Evolutionary conservation across 2,888 invertebrate species (phyloP).

Genomic region (Limnephilus marmoratus): DNA sequence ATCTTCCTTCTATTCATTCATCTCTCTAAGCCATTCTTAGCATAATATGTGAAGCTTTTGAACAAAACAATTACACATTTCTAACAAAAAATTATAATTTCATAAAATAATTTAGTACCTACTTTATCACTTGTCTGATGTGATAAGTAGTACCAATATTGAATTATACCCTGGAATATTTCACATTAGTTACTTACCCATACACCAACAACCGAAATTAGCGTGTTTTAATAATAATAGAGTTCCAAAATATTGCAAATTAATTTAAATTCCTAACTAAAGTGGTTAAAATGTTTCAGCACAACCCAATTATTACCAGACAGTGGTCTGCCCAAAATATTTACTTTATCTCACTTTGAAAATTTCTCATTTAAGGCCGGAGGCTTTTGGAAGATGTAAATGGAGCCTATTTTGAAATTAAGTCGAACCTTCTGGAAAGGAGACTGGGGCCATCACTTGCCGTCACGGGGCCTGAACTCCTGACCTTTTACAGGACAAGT

Average conservation of each 20-base stretch:
- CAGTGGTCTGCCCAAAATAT: neutral
- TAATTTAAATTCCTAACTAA: neutral
- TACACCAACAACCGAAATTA: no score
- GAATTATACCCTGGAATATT: no score
- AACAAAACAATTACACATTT: no score
- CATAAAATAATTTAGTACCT: no score
- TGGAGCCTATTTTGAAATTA: neutral
- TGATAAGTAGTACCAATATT: no score
- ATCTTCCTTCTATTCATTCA: no score
- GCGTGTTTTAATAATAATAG: no score
- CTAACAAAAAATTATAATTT: no score
- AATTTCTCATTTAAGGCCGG: neutral
- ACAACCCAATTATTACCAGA: neutral
- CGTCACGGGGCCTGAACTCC: neutral
- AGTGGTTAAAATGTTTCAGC: neutral
- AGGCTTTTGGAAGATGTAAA: neutral
- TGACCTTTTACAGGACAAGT: neutral
- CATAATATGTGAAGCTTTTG: no score
- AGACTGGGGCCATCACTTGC: neutral
- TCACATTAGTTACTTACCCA: no score
- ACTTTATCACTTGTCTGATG: no score
- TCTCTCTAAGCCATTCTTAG: no score
- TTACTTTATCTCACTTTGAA: neutral
- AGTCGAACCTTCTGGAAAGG: neutral
- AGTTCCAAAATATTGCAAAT: neutral